Base-by-base conservation (phyloP, 2,113 vertebrate species). In the Saccopteryx leptura region DNA sequence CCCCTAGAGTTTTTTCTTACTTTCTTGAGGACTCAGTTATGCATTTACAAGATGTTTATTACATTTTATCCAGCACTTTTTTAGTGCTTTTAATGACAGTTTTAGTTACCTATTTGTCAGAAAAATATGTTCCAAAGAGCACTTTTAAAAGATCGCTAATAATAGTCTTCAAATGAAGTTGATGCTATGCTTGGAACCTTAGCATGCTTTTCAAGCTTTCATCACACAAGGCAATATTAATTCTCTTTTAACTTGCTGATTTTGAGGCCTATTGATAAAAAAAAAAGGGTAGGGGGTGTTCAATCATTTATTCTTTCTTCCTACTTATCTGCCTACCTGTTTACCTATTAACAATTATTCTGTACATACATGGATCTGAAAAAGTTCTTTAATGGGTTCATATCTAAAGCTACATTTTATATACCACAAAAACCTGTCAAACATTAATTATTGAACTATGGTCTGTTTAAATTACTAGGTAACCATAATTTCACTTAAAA, bases 101-200 rank as follows among this genome's bases (percentile, higher is more conserved):
- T 88, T 74, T 39, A 39, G 39, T 91, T 93, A 91, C 24, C 39
- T 61, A 33, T n/a, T 89, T 86, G 18, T 88, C 52, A 61, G 19
- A 94, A 92, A 74, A 78, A 66, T 48, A 82, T 31, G 66, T 74
- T 65, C 50, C 66, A 85, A 92, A 74, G 0, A 52, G 3, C 60
- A 95, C 23, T 85, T 95, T 58, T 80, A 56, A 94, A 94, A 94
- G 72, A 74, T 81, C 39, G 56, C 31, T 80, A 89, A 84, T 18
- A 94, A 76, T 1, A 75, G 31, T 23, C 14, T 87, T 79, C 46
- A 17, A 93, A 68, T 68, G 84, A 68, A 60, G 28, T 18, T 91
- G 85, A 93, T 52, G n/a, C 31, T 61, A n/a, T 60, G 39, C 26
- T 52, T 72, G 19, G 72, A 92, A 68, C 6, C 66, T 14, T 54